Evolutionary conservation across 2,888 invertebrate species (phyloP), one percentile per base, ranked within the genome.

Genomic region (Acronicta psi): DNA sequence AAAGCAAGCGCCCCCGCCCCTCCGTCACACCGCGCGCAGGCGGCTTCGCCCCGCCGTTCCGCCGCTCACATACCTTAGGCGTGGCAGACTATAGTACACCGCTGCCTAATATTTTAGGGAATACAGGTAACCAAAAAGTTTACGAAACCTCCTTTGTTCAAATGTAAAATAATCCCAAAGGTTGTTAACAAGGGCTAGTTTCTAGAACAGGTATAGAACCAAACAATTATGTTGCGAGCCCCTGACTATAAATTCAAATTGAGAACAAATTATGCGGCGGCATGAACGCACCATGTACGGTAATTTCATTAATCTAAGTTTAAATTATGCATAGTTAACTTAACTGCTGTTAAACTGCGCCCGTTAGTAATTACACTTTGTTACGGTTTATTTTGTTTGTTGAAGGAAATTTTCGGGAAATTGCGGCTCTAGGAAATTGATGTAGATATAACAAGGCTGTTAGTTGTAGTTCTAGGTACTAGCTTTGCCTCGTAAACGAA

Each of bases 281-380:
- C 84, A 83, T 74, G 82, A 61, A 63, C 59, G 29, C 37, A 52
- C 67, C 71, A 68, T 71, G 66, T 64, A 69, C 79, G 70, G 82
- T 82, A 78, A 84, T 82, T 82, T 82, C 82, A 82, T 82, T 82
- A 82, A 83, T 81, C 84, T 80, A 75, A 77, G 69, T 69, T 72
- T 79, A 83, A 85, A 82, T 81, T 85, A 85, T 83, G 82, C 82
- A 78, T 79, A 72, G 79, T 77, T 78, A 77, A 77, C 65, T 68
- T 73, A 76, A 77, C 74, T 63, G 67, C 23, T 46, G 69, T 64
- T 75, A 66, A 77, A 59, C 71, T 51, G 46, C 44, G 53, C 53
- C 57, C 25, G 62, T 54, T 64, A 64, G 65, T 75, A 74, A 74
- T 77, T 71, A 73, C 59, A 59, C 43, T 61, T 63, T 42, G 59